Evolutionary conservation across 2,113 vertebrate genomes (phyloP), one percentile per base, ranked within the genome.

Genomic region (Gasterosteus aculeatus): DNA sequence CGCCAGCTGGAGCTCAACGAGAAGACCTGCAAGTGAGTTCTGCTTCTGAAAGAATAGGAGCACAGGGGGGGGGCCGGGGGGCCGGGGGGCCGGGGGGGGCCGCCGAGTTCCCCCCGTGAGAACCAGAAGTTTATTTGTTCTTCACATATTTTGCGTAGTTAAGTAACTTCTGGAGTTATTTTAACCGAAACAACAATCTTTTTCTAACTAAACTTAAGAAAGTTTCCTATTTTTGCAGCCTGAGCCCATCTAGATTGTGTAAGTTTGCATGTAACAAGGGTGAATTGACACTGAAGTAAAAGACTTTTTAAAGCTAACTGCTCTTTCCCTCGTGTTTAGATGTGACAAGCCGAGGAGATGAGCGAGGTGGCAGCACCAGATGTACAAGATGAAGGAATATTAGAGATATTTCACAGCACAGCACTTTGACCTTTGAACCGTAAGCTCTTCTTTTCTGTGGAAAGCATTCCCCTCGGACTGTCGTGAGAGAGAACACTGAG

Each of bases 1-100:
- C 96, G 94, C 93, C 96, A 97, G 89, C 97, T 96, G 94, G 98
- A 99, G 95, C 97, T 99, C 95, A 99, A 99, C 92, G 97, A 99
- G 95, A 96, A 96, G 94, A 99, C 97, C 95, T 99, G 98, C 97
- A 99, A 95, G 98, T 99, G 95, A 95, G 97, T 93, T 78, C 80
- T 83, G 42, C 47, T 2, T 61, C 10, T 59, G 22, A n/a, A 33
- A 4, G 16, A n/a, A 22, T 42, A 31, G 0, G 10, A 31, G 22
- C 22, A 49, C 33, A 46, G 39, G 7, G 10, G 10, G 7, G 22
- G 22, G 22, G 22, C 1, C 22, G 7, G 22, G 22, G 22, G 22
- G 22, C 22, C 22, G 22, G 22, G 22, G 22, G 22, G 22, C 22
- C 22, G 22, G 1, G 22, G 22, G 22, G 22, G 22, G 22, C 22